Conservation (phyloP, 1,140 invertebrate genomes). For the Geopemphigus sp. region DNA sequence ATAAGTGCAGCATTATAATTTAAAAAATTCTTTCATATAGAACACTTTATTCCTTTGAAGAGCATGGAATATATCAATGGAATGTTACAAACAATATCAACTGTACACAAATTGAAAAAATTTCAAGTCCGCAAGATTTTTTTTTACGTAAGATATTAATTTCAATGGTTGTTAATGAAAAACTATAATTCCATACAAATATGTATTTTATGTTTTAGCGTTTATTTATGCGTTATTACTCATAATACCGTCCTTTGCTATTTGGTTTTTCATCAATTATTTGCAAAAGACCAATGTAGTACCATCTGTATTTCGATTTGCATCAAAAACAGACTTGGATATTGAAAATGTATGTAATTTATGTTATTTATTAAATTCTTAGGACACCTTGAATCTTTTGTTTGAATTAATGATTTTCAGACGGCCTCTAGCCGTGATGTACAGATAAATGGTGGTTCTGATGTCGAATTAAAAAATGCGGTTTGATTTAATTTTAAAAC, state of each 20-base stretch:
- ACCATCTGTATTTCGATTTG: slow-evolving; percentile 45
- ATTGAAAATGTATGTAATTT: slow-evolving; percentile 39
- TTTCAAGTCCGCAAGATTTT: slow-evolving; percentile 23
- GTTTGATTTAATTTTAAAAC: slow-evolving; percentile 10
- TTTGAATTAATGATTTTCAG: slow-evolving; percentile 36
- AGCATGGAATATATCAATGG: slow-evolving; percentile 49
- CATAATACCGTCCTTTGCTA: slow-evolving; percentile 31
- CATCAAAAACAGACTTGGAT: slow-evolving; percentile 43
- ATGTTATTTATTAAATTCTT: not conserved
- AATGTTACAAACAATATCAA: slow-evolving; percentile 39
- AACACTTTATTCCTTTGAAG: slow-evolving; percentile 42
- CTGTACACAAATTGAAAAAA: slow-evolving; percentile 34
- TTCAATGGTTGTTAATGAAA: not conserved
- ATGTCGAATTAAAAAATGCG: slow-evolving; percentile 42
- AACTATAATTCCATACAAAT: not conserved
- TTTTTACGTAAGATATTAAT: slow-evolving; percentile 29
- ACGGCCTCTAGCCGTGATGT: slow-evolving; percentile 26
- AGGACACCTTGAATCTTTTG: not conserved
- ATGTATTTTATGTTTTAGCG: not conserved
- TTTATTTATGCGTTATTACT: slow-evolving; percentile 29
- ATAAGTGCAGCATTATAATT: not conserved
- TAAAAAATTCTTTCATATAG: slow-evolving; percentile 7
- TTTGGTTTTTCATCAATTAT: slow-evolving; percentile 35
- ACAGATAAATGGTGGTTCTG: slow-evolving; percentile 28
- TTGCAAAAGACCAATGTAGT: slow-evolving; percentile 34